Conservation (phyloP, 1,140 invertebrate species). For the Riptortus pedestris region DNA sequence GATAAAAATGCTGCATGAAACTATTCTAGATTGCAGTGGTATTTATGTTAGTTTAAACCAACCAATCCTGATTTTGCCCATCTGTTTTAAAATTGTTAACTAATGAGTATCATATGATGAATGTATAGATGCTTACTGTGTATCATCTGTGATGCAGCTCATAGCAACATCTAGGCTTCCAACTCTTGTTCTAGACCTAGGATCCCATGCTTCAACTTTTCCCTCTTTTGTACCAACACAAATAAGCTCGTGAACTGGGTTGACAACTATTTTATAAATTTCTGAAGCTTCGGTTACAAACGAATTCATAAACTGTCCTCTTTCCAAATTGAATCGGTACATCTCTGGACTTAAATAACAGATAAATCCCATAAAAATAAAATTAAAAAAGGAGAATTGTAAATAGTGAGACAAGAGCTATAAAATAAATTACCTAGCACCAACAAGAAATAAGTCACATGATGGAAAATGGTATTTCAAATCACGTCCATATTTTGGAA, state of each 20-base stretch:
- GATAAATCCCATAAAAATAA: slow-evolving; percentile 16
- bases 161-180: slow-evolving; percentile 78
- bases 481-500: slow-evolving; percentile 92
- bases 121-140: slow-evolving; percentile 25
- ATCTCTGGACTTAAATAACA: slow-evolving; percentile 62
- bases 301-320: slow-evolving; percentile 84
- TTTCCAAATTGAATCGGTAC: slow-evolving; percentile 89
- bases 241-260: slow-evolving; percentile 79
- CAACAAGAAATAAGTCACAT: slow-evolving; percentile 88
- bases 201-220: slow-evolving; percentile 92
- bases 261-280: slow-evolving; percentile 79
- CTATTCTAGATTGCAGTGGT: no score
- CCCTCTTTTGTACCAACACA: slow-evolving; percentile 84
- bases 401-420: neutral
- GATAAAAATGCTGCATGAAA: no score
- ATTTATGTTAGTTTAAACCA: no score
- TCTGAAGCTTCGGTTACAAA: slow-evolving; percentile 61
- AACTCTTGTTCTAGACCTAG: slow-evolving; percentile 60
- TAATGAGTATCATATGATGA: no score
- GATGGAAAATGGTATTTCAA: slow-evolving; percentile 80
- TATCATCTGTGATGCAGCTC: slow-evolving; percentile 43
- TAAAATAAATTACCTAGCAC: slow-evolving; percentile 53
- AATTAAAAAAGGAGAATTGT: neutral
- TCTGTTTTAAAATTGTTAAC: no score
- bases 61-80: no score